These are phyloP conservation scores for Pocota personata DNA, from an alignment of 2,888 invertebrate species.

Conservation along the genomic window DNA sequence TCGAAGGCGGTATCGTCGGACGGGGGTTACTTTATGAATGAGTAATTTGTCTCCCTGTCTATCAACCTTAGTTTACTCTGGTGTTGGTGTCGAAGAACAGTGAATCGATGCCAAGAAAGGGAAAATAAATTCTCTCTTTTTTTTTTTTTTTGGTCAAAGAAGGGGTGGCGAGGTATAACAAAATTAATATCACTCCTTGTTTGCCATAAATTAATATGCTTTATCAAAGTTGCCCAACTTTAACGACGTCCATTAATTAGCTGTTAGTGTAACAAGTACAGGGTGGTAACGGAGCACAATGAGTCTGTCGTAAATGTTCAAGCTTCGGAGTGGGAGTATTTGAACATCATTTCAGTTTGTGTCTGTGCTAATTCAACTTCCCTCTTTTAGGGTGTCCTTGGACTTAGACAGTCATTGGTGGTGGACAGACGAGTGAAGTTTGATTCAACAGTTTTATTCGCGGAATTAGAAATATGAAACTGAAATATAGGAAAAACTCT, in stretches of 20 bases:
- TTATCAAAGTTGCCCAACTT: constrained; percentile 59
- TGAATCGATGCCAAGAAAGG: neutral
- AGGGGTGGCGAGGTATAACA: constrained; percentile 27
- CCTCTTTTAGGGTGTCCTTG: neutral
- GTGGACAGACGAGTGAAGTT: neutral
- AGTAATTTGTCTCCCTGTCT: constrained; percentile 59
- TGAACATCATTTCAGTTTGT: constrained; percentile 2
- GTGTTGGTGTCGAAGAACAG: neutral
- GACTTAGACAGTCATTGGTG: neutral
- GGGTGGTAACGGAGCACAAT: neutral
- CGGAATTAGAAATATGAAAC: neutral
- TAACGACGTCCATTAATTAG: constrained; percentile 57
- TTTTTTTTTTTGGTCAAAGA: neutral
- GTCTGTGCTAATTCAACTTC: neutral
- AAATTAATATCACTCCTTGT: constrained; percentile 62
- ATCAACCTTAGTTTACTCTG: constrained; percentile 18
- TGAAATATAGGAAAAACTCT: neutral
- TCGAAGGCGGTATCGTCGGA: neutral
- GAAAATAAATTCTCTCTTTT: constrained; percentile 32
- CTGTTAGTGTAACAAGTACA: constrained; percentile 54
- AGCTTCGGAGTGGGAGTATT: neutral
- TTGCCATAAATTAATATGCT: constrained; percentile 62
- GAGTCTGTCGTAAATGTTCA: neutral
- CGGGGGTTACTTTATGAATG: constrained; percentile 56
- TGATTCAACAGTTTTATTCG: neutral